phyloP scores from a whole-genome alignment of 1,140 invertebrate genomes.

The Cyclargus thomasi region DNA sequence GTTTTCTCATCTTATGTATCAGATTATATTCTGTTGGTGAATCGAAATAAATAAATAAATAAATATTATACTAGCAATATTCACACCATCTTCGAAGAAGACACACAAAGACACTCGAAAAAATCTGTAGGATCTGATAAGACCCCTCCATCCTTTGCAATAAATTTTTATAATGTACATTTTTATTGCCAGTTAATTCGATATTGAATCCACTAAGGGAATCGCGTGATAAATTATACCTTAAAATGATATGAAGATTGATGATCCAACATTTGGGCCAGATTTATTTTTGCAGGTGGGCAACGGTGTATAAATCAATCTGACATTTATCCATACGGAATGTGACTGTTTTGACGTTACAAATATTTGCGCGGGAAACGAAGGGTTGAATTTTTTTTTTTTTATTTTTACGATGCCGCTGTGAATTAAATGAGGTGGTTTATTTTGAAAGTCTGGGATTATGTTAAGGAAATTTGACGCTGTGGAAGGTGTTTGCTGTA shows the following conservation, averaged over 20 bases:
- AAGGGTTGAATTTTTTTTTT: neutral
- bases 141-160: neutral
- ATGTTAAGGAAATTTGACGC: too few relatives aligned
- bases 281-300: slow-evolving; percentile 16
- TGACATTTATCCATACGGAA: slow-evolving; percentile 15
- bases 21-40: too few relatives aligned
- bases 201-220: slow-evolving; percentile 9
- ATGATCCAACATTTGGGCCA: neutral
- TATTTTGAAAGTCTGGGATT: neutral
- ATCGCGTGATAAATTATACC: slow-evolving; percentile 13
- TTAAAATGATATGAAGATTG: slow-evolving; percentile 16
- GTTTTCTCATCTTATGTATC: too few relatives aligned
- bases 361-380: neutral
- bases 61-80: too few relatives aligned
- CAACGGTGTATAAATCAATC: slow-evolving; percentile 23
- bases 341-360: slow-evolving; percentile 14
- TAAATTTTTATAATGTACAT: slow-evolving; percentile 2
- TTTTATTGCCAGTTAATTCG: neutral
- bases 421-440: neutral
- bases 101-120: neutral
- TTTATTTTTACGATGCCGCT: neutral
- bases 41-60: too few relatives aligned
- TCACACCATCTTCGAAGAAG: too few relatives aligned
- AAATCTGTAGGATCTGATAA: too few relatives aligned
- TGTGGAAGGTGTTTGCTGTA: too few relatives aligned